These are phyloP conservation scores for Ophioninae sp. DNA, from an alignment of 2,888 invertebrate species.

Conservation along the genomic window DNA sequence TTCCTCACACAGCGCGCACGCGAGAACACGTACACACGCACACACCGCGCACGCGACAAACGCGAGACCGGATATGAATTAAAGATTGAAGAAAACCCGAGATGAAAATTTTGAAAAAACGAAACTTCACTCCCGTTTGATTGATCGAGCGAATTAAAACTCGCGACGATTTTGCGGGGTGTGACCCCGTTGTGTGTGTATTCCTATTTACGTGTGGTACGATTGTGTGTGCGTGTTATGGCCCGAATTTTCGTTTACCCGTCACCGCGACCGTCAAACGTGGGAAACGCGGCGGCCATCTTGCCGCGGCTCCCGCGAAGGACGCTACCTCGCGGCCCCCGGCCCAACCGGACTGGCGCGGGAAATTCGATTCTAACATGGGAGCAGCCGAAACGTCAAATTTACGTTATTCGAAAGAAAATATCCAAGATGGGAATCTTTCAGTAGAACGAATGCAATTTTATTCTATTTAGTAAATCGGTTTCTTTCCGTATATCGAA, in stretches of 20 bases:
- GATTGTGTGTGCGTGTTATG: constrained; percentile 66
- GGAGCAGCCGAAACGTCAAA: neutral
- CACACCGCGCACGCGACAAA: constrained; percentile 9
- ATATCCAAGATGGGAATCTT: too few relatives aligned
- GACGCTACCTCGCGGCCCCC: constrained; percentile 43
- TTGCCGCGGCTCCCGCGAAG: constrained; percentile 69
- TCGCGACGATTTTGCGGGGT: constrained; percentile 57
- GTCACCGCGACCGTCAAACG: constrained; percentile 75
- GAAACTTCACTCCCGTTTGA: neutral
- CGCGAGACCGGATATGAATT: constrained; percentile 25
- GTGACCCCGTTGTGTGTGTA: constrained; percentile 51
- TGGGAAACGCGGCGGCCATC: constrained; percentile 75
- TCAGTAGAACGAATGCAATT: too few relatives aligned
- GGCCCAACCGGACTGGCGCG: neutral
- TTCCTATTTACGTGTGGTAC: constrained; percentile 4
- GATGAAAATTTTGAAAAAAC: neutral
- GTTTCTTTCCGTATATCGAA: too few relatives aligned
- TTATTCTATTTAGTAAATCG: too few relatives aligned
- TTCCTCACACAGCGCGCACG: constrained; percentile 2
- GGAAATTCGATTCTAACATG: neutral
- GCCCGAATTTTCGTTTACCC: constrained; percentile 69
- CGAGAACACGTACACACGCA: constrained; percentile 7
- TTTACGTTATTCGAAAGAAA: too few relatives aligned
- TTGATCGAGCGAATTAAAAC: constrained; percentile 8
- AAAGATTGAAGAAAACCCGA: neutral